Evolutionary conservation across 2,888 invertebrate genomes (phyloP).

Genomic region (Mechanitis mazaeus): DNA sequence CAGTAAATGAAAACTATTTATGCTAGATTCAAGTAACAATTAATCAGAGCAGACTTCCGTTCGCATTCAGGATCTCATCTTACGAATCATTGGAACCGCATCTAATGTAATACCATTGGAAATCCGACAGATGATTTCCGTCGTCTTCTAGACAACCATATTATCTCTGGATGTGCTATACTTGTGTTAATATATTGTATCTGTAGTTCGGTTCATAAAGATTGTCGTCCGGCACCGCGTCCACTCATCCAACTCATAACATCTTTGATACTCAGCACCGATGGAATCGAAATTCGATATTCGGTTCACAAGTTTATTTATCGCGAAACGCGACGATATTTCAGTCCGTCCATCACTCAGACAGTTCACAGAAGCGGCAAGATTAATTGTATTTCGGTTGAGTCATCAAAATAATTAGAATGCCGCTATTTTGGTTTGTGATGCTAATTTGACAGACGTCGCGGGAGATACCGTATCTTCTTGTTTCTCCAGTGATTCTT

Average conservation of each 20-base stretch:
- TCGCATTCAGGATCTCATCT: conserved; percentile 44
- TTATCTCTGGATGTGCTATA: background rate
- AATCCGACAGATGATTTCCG: conserved; percentile 74
- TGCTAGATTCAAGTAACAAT: conserved; percentile 21
- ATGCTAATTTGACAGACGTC: conserved; percentile 77
- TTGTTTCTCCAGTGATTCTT: conserved; percentile 59
- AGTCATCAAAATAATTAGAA: conserved; percentile 78
- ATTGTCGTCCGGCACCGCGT: conserved; percentile 51
- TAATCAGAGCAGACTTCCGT: conserved; percentile 54
- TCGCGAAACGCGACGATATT: conserved; percentile 75
- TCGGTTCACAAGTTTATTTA: conserved; percentile 65
- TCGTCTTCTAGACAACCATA: conserved; percentile 31
- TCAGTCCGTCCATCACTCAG: conserved; percentile 73
- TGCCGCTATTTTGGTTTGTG: conserved; percentile 75
- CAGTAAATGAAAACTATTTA: too few species aligned
- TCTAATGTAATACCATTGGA: conserved; percentile 60
- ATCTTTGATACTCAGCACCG: conserved; percentile 75
- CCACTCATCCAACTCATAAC: conserved; percentile 58
- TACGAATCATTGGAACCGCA: conserved; percentile 51
- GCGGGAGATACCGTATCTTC: conserved; percentile 71
- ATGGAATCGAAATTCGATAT: conserved; percentile 76
- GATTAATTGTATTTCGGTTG: conserved; percentile 77
- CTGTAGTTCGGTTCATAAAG: background rate
- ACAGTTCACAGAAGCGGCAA: conserved; percentile 75
- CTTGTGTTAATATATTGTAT: too few species aligned